phyloP scores from a whole-genome alignment of 2,797 vertebrate genomes.

The Propithecus perrieri region DNA sequence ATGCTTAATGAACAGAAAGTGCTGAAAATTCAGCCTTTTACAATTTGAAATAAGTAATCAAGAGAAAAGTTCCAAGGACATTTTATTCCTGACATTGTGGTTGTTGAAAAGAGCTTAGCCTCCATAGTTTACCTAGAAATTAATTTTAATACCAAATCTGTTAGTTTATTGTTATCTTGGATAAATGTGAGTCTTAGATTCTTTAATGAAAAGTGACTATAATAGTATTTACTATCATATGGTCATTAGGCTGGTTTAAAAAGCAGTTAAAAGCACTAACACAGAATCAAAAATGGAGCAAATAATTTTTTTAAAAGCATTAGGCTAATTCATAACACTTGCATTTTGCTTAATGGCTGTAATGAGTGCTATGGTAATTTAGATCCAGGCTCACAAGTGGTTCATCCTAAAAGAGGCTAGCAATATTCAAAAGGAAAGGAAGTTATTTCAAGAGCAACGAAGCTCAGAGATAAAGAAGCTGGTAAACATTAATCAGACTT shows the following conservation, averaged over 20 bases:
- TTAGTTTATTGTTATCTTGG: neutral
- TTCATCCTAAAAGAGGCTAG: neutral
- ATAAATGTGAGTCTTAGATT: neutral
- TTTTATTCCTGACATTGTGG: neutral
- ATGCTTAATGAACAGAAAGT: neutral
- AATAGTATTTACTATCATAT: neutral
- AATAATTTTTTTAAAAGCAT: neutral
- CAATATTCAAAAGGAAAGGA: neutral
- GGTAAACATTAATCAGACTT: neutral
- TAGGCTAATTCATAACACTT: neutral
- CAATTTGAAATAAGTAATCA: constrained; percentile 37
- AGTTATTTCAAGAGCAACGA: neutral
- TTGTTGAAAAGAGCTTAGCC: neutral
- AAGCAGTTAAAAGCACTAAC: neutral
- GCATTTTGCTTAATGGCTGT: neutral
- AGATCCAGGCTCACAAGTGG: neutral
- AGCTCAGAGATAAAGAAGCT: neutral
- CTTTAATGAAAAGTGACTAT: neutral
- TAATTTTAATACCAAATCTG: neutral
- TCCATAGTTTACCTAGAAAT: neutral
- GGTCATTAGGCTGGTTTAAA: neutral
- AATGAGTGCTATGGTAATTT: neutral
- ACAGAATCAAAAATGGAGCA: neutral
- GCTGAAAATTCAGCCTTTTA: neutral
- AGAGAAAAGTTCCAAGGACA: neutral